phyloP scores from a whole-genome alignment of 64 coral and sea anemone species.

The Stichodactyla mertensii region DNA sequence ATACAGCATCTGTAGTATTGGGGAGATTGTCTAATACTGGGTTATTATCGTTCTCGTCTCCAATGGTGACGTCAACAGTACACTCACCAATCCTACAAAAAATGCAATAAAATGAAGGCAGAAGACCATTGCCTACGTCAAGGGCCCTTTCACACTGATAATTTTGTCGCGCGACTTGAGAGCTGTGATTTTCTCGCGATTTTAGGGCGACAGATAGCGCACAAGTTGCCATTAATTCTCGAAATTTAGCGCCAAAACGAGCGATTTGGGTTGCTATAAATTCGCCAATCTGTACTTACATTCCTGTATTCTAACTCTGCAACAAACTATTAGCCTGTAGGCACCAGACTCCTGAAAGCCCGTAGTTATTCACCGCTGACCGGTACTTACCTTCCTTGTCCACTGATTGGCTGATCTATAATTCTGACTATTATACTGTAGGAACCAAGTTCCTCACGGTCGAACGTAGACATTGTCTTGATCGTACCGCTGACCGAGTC shows the following conservation, averaged over 20 bases:
- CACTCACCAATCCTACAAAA: constrained; percentile 37
- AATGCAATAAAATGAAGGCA: not conserved
- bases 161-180: no score
- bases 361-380: not conserved
- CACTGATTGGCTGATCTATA: constrained; percentile 65
- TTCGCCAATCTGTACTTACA: no score
- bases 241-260: no score
- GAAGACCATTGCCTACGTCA: not conserved
- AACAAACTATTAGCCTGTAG: no score
- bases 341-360: not conserved
- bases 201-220: no score
- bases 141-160: no score
- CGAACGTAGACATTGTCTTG: constrained; percentile 54
- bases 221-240: no score
- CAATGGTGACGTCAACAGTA: constrained; percentile 17
- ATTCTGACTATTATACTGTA: constrained; percentile 55
- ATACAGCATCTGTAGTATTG: constrained; percentile 54
- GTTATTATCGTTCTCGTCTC: constrained; percentile 82
- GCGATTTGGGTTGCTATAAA: no score
- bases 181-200: no score
- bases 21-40: constrained; percentile 67
- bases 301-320: no score
- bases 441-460: constrained; percentile 46
- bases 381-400: constrained; percentile 65
- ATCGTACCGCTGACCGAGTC: constrained; percentile 62